These are phyloP conservation scores for Beroe ovata DNA, from an alignment of 37 sponge, comb jelly and placozoan genomes.

Conservation along the genomic window DNA sequence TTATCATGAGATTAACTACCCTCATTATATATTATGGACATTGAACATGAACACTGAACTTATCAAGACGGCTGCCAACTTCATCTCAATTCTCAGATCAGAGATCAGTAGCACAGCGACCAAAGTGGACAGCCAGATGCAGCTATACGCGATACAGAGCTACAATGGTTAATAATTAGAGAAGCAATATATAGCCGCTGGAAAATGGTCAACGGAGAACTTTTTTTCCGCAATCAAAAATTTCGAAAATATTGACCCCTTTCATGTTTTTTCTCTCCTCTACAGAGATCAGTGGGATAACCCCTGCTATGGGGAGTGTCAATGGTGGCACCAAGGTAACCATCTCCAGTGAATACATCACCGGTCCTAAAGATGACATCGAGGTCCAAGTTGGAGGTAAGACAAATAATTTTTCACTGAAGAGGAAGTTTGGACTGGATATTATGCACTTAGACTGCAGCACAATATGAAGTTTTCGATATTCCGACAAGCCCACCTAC, in stretches of 20 bases:
- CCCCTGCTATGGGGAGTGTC: neutral
- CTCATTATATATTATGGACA: no score
- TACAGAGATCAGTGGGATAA: neutral
- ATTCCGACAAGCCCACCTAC: no score
- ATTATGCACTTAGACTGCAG: no score
- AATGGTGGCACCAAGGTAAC: constrained; percentile 51
- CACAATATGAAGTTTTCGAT: no score
- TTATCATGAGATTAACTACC: no score
- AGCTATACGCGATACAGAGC: constrained; percentile 24
- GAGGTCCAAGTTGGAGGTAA: constrained; percentile 32
- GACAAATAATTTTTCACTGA: neutral
- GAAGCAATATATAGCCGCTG: no score
- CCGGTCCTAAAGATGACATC: neutral
- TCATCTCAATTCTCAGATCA: neutral
- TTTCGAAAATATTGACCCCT: no score
- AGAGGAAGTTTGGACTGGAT: no score
- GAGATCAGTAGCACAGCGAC: neutral
- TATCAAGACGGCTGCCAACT: no score
- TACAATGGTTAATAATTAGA: constrained; percentile 26
- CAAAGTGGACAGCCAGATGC: constrained; percentile 42
- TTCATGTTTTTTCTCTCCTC: neutral
- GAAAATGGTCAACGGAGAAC: no score
- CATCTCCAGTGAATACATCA: constrained; percentile 21
- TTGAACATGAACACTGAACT: no score
- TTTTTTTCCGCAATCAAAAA: no score